Evolutionary conservation across 2,113 vertebrate genomes (phyloP), one percentile per base, ranked within the genome.

Genomic region (Lepus timidus): DNA sequence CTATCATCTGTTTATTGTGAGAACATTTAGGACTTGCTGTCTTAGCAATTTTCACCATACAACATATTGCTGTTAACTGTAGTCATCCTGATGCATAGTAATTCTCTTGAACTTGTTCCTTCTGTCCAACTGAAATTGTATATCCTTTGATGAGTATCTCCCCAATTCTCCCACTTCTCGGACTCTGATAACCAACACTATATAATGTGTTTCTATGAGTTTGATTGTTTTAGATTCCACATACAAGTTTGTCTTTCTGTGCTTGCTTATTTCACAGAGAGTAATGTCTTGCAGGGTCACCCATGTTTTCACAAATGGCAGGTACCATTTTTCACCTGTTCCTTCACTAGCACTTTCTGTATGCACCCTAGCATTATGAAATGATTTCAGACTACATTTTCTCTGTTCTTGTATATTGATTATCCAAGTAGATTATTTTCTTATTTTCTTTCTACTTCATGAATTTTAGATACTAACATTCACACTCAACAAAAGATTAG

Each of bases 381-480:
- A 52, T 2, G 4, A 9, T 83, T 79, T 84, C 44, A 85, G 0
- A 7, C 1, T 11, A 16, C 6, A 14, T 10, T 7, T 83, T 64
- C 11, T 64, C 62, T 82, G 3, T 44, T 64, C 27, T 83, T 9
- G 49, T 93, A 84, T 85, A 9, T 44, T 64, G 16, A 78, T 76
- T 75, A n/a, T 71, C 62, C 22, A 52, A 73, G 27, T 25, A 82
- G 5, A 65, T 39, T 0, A 17, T n/a, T 93, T 68, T 52, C 29
- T 95, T 61, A 23, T 49, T 65, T 6, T 64, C 9, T 67, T 88
- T 29, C 12, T 8, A 70, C 7, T n/a, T 86, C 19, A 93, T 91
- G 6, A 31, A 1, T 31, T 20, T 76, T 39, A 85, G 52, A 81
- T 6, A 70, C 14, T 76, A 17, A 71, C 3, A 1, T 85, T 93